Percentiles rank a stretch among this genome's conserved stretches.
Evolutionary conservation across 2,888 invertebrate genomes (phyloP).

Genomic region (Leptura quadrifasciata): DNA sequence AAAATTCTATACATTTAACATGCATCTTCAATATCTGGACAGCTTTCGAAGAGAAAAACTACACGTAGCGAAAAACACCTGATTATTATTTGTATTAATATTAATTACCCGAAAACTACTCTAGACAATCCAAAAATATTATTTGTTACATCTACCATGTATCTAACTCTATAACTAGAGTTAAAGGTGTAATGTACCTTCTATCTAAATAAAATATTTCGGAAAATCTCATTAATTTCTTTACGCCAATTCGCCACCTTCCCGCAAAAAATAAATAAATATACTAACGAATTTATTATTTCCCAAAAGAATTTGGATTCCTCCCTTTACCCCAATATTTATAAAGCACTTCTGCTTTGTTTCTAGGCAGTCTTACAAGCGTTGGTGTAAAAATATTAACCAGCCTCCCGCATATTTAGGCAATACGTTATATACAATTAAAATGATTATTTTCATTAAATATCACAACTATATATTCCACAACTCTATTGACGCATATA

Average conservation of each 20-base stretch:
- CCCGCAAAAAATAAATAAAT: neutral
- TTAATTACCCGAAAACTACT: constrained; percentile 67
- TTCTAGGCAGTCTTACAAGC: neutral
- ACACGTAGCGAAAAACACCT: constrained; percentile 65
- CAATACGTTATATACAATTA: constrained; percentile 62
- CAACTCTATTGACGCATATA: constrained; percentile 67
- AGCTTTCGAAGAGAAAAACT: constrained; percentile 57
- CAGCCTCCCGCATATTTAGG: constrained; percentile 48
- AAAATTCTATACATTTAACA: constrained; percentile 57
- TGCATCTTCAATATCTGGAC: constrained; percentile 56
- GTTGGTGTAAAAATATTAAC: constrained; percentile 42
- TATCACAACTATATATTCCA: constrained; percentile 70
- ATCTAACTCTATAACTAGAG: constrained; percentile 67
- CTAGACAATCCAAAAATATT: constrained; percentile 74
- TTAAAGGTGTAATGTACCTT: constrained; percentile 69
- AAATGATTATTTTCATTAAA: constrained; percentile 65
- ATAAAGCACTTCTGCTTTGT: neutral
- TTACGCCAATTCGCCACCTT: constrained; percentile 40
- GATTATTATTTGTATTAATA: constrained; percentile 65
- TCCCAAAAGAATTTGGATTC: neutral
- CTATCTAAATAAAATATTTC: constrained; percentile 59
- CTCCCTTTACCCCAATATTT: neutral
- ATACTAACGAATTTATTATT: neutral
- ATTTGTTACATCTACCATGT: constrained; percentile 70
- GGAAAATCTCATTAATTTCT: constrained; percentile 43